These are phyloP conservation scores for Meteorus cinctellus DNA, from an alignment of 2,888 invertebrate species.

Conservation along the genomic window DNA sequence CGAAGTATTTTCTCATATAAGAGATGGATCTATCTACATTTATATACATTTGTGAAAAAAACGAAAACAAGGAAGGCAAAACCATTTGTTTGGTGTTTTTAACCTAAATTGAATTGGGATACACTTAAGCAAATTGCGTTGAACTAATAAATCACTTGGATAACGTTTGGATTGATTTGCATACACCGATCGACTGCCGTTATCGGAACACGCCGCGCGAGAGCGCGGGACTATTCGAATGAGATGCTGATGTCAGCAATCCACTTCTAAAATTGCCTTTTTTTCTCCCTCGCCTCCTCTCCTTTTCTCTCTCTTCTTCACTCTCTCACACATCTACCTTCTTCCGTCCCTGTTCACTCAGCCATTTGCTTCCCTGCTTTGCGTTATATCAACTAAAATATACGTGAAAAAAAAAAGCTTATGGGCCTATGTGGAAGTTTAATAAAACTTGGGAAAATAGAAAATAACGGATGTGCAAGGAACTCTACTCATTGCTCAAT, in stretches of 20 bases:
- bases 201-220: conserved; percentile 46
- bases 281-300: background rate
- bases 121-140: conserved; percentile 73
- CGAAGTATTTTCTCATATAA: conserved; percentile 20
- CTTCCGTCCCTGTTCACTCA: background rate
- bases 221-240: conserved; percentile 34
- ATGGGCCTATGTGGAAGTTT: background rate
- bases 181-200: conserved; percentile 62
- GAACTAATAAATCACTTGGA: conserved; percentile 68
- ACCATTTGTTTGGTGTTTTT: conserved; percentile 47
- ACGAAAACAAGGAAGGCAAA: conserved; percentile 46
- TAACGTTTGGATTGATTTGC: conserved; percentile 68
- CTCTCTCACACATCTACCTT: background rate
- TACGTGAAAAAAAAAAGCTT: background rate
- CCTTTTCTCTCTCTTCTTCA: background rate
- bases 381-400: conserved; percentile 5
- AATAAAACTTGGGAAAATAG: conserved; percentile 29
- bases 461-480: conserved; percentile 43
- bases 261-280: conserved; percentile 44
- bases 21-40: conserved; percentile 34
- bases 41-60: conserved; percentile 19
- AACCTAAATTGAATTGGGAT: conserved; percentile 70
- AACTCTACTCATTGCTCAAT: conserved; percentile 41
- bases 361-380: background rate
- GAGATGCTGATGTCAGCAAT: conserved; percentile 50